These are phyloP conservation scores for Diabrotica virgifera DNA, from an alignment of 1,140 invertebrate genomes.

Conservation along the genomic window DNA sequence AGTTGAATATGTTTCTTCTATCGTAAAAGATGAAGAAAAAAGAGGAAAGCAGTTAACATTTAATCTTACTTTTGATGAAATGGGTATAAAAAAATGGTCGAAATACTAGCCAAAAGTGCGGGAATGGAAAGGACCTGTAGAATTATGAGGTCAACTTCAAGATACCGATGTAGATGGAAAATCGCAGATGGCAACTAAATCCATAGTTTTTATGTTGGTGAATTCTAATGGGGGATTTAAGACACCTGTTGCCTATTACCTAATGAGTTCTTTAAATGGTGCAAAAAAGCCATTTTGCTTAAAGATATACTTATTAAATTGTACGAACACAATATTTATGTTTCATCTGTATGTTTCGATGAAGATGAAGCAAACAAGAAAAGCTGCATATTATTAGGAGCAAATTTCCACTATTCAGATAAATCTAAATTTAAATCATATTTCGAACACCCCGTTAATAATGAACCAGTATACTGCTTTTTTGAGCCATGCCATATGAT, in stretches of 20 bases:
- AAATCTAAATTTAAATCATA: constrained; percentile 19
- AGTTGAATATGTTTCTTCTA: too few relatives aligned
- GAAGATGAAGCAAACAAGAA: constrained; percentile 23
- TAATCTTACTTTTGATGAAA: not conserved
- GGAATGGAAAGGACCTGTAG: not conserved
- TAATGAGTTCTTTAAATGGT: too few relatives aligned
- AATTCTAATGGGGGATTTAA: not conserved
- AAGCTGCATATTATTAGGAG: constrained; percentile 23
- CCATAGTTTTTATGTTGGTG: not conserved
- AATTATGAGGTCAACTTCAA: not conserved
- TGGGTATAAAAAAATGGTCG: not conserved
- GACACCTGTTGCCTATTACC: not conserved
- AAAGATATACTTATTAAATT: too few relatives aligned
- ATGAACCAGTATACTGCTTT: constrained; percentile 17
- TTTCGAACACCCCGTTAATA: constrained; percentile 27
- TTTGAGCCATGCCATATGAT: constrained; percentile 26
- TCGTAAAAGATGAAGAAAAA: too few relatives aligned
- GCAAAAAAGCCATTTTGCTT: too few relatives aligned
- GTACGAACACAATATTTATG: not conserved
- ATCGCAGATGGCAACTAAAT: not conserved
- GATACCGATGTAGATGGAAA: not conserved
- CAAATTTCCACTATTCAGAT: constrained; percentile 22
- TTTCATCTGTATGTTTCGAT: not conserved
- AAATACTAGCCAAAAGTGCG: not conserved
- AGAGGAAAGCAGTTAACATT: not conserved